Conservation (phyloP, 2,113 vertebrate genomes). For the Lipophrys pholis region DNA sequence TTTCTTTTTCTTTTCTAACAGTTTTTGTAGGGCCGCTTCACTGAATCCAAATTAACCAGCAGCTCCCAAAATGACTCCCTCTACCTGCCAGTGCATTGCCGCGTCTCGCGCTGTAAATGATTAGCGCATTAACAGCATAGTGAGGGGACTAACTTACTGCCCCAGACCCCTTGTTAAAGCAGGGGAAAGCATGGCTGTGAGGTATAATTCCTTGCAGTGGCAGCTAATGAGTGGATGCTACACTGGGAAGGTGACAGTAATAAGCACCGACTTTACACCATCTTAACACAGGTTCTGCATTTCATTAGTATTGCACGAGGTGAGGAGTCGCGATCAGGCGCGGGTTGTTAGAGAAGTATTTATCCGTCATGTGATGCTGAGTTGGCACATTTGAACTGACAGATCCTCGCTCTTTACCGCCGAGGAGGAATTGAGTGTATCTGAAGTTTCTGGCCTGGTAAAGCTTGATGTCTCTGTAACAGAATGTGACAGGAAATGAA, state of each 20-base stretch:
- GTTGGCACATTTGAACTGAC: conserved; percentile 21
- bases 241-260: conserved; percentile 63
- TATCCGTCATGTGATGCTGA: conserved; percentile 38
- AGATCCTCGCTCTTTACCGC: background rate
- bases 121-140: conserved; percentile 68
- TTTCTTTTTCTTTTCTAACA: background rate
- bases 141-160: conserved; percentile 59
- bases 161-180: conserved; percentile 71
- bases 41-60: conserved; percentile 54
- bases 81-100: conserved; percentile 20
- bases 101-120: conserved; percentile 63
- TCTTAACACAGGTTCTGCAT: conserved; percentile 48
- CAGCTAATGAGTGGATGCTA: conserved; percentile 72
- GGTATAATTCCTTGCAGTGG: conserved; percentile 65
- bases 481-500: background rate
- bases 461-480: conserved; percentile 3
- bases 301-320: conserved; percentile 34
- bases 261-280: conserved; percentile 56
- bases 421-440: conserved; percentile 17
- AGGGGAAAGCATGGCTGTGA: conserved; percentile 61
- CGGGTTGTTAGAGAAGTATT: conserved; percentile 29
- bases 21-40: conserved; percentile 4
- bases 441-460: conserved; percentile 13
- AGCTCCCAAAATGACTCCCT: conserved; percentile 48
- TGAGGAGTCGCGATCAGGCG: conserved; percentile 33